Evolutionary conservation across 2,888 invertebrate species (phyloP), one percentile per base, ranked within the genome.

Genomic region (Criorhina ranunculi): DNA sequence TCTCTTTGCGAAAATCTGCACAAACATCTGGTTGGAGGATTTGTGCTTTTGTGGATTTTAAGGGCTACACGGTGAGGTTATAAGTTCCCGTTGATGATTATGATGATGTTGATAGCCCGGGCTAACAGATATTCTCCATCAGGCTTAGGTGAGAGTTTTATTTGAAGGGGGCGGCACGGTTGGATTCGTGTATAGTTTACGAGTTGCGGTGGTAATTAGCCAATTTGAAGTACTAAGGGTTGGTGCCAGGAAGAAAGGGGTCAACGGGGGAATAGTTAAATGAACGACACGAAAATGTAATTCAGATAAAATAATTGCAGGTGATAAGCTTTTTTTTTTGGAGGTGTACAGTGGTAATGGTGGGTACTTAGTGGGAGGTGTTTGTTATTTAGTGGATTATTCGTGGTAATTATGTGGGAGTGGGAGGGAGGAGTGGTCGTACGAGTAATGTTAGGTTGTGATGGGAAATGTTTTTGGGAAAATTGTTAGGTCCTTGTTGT

Each of bases 221-320:
- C 42, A 42, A 72, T 53, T 72, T 72, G 51, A 29, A 37, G 60
- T 51, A 11, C 49, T 42, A 40, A 33, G 3, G 2, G 17, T 29
- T 59, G 37, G 44, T 24, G 60, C 62, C 33, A 53, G 19, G 19
- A 1, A 37, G 11, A 62, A 42, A 24, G 29, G 7, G 42, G 53
- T 53, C 62, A 53, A 33, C 11, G 53, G 24, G 15, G 33, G 17
- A 40, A 59, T 70, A 62, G 62, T 31, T 44, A 37, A n/a, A 46
- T 24, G 9, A 53, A 42, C 59, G 59, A 60, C 73, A 73, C 24
- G 55, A 15, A 35, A 62, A 55, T 33, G 53, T 55, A 12, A 53
- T 73, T 53, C 62, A n/a, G 33, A 55, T 35, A 7, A 15, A 35
- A 33, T 62, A 72, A 72, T 62, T 72, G 51, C 17, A 60, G 60